Base-by-base conservation (phyloP, 2,888 invertebrate species). In the Bombylius discolor region DNA sequence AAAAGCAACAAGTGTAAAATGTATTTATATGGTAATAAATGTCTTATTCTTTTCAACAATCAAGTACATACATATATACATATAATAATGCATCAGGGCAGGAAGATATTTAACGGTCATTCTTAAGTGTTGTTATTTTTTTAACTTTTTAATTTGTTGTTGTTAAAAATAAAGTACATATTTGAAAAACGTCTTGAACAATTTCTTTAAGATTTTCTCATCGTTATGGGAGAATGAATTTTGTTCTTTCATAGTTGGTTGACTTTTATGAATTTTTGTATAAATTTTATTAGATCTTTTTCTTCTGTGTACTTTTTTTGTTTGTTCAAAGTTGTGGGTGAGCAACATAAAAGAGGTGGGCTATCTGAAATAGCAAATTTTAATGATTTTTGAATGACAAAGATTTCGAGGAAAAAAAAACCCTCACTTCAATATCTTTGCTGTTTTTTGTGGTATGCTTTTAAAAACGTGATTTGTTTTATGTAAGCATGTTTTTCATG, bases 201-300 rank as follows among this genome's bases (percentile, higher is more conserved):
- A 61, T 63, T 62, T 65, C 65, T 69, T 67, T 47, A 65, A 63
- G 63, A 65, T 63, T 62, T 68, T 67, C 68, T 63, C 70, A 69
- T 55, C 67, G 71, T 70, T 68, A 70, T 71, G 71, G 70, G 70
- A 71, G 70, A 70, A 61, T 69, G 65, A 63, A 56, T 67, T 62
- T 42, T 11, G 4, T 11, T 63, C 58, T 52, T 56, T 52, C 52
- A 56, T 52, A 53, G 12, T 42, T 44, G 44, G 47, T 51, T 53
- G 48, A 56, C 39, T 55, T 51, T 55, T 44, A 44, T 13, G 44
- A 45, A 45, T 12, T n/a, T n/a, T 45, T 4, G 13, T 9, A 42
- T 42, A 13, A 42, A 13, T 42, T 5, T 42, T 13, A 42, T 42
- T 13, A 46, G 6, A 46, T 13, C 2, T 1, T 46, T 12, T 7